Percentiles rank a stretch among this genome's conserved stretches.
Conservation (phyloP, 2,888 invertebrate species). For the Nephrotoma flavescens region DNA sequence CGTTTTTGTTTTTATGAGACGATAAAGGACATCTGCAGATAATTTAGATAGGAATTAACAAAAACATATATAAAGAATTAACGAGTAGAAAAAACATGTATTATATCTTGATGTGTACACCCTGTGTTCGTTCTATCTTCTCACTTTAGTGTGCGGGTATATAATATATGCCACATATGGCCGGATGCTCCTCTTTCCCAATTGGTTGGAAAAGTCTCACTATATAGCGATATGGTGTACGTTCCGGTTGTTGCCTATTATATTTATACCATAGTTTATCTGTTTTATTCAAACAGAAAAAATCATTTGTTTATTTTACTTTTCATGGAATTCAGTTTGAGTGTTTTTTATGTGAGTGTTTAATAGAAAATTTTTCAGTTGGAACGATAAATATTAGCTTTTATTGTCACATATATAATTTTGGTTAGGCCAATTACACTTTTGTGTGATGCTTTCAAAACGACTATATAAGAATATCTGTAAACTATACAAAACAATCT, state of each 20-base stretch:
- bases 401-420: not conserved
- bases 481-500: too few species aligned
- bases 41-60: conserved; percentile 1
- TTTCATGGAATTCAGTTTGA: too few species aligned
- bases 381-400: not conserved
- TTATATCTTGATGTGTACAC: not conserved
- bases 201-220: not conserved
- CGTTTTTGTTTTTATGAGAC: not conserved
- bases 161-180: not conserved
- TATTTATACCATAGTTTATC: not conserved
- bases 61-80: not conserved
- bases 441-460: too few species aligned
- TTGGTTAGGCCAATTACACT: too few species aligned
- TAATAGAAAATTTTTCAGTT: not conserved
- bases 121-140: not conserved
- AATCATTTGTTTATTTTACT: too few species aligned
- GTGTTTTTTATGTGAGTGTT: not conserved
- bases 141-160: not conserved
- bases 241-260: not conserved
- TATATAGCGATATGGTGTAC: not conserved
- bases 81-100: not conserved
- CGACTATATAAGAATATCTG: too few species aligned
- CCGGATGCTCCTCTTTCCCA: not conserved
- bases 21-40: conserved; percentile 3
- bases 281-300: not conserved